Conservation (phyloP, 2,113 vertebrate genomes). For the Ciconia stormi region DNA sequence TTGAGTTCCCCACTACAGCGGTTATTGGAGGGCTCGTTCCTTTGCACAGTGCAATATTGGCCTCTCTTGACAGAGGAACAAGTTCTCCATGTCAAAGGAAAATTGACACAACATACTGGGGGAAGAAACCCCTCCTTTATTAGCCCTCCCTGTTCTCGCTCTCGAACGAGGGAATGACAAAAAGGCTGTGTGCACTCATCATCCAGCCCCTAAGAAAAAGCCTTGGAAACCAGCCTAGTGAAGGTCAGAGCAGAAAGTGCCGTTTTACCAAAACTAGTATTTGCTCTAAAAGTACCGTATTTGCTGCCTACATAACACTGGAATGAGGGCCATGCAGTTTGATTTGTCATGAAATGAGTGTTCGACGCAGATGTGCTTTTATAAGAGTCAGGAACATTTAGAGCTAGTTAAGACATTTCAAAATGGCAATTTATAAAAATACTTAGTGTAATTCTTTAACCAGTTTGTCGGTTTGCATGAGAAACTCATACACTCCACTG, state of each 20-base stretch:
- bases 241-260: background rate
- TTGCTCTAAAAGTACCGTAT: background rate
- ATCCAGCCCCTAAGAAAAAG: background rate
- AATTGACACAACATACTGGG: background rate
- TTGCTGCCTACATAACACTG: background rate
- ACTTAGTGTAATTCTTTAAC: background rate
- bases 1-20: fast-evolving
- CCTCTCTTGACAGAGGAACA: background rate
- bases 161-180: background rate
- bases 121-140: background rate
- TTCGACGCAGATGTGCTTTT: background rate
- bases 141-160: background rate
- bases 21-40: background rate
- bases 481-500: background rate
- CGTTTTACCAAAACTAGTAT: background rate
- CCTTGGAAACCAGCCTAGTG: background rate
- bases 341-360: background rate
- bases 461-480: background rate
- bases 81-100: background rate
- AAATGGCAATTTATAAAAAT: background rate
- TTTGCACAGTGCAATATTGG: fast-evolving
- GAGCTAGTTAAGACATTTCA: background rate
- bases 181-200: background rate
- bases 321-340: background rate
- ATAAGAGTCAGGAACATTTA: background rate